Percentiles rank a stretch among this genome's conserved stretches.
phyloP scores from a whole-genome alignment of 1,140 invertebrate genomes.

The Ips nitidus region DNA sequence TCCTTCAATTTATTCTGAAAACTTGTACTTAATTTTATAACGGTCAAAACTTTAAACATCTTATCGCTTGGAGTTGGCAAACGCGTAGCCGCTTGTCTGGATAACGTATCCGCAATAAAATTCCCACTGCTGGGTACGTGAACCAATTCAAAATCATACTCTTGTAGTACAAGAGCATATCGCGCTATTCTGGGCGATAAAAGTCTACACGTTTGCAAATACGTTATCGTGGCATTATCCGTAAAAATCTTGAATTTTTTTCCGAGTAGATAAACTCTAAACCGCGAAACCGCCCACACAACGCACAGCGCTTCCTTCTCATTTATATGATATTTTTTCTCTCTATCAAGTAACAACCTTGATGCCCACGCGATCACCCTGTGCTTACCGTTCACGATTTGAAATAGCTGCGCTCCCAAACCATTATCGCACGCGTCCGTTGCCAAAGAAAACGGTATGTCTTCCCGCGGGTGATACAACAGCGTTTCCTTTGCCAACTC shows the following conservation, averaged over 20 bases:
- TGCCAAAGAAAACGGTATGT: not conserved
- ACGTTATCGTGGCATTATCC: not conserved
- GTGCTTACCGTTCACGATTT: not conserved
- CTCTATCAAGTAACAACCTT: not conserved
- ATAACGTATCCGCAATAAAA: not conserved
- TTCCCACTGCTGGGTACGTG: not conserved
- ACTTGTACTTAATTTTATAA: too few species aligned
- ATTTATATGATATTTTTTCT: not conserved
- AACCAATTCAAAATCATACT: not conserved
- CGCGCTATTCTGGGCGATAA: not conserved
- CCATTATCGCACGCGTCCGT: too few species aligned
- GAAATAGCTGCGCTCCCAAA: too few species aligned
- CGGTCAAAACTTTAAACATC: not conserved
- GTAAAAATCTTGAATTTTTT: not conserved
- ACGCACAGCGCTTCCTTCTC: not conserved
- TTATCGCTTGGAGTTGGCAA: conserved; percentile 2
- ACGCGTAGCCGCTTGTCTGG: not conserved
- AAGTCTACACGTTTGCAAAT: not conserved
- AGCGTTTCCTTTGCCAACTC: not conserved
- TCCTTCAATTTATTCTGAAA: too few species aligned
- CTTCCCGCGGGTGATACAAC: not conserved
- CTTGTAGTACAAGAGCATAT: not conserved
- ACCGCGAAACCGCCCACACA: not conserved
- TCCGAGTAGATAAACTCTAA: not conserved
- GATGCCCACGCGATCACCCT: not conserved